Evolutionary conservation across 2,797 vertebrate genomes (phyloP).

Genomic region (Intellagama lesueurii): DNA sequence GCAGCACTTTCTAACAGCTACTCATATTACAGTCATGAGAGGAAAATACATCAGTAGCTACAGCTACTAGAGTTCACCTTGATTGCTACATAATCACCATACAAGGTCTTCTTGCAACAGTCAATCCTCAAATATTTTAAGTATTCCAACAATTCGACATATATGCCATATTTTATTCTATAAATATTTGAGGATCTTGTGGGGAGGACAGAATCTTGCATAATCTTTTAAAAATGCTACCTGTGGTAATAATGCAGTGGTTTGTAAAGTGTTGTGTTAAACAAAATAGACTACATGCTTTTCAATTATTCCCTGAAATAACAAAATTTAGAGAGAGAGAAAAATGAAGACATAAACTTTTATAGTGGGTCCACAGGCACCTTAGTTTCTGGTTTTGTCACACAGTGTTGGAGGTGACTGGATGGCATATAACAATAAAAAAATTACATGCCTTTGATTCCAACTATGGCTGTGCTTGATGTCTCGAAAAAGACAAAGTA

Average conservation of each 20-base stretch:
- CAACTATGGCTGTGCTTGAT: background rate
- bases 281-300: background rate
- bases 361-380: background rate
- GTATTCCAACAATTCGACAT: conserved; percentile 21
- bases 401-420: background rate
- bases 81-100: conserved; percentile 33
- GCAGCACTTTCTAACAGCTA: conserved; percentile 42
- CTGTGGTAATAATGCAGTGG: background rate
- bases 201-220: background rate
- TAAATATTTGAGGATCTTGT: conserved; percentile 25
- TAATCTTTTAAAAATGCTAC: background rate
- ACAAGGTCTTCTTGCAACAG: conserved; percentile 40
- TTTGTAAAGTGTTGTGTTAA: conserved; percentile 1
- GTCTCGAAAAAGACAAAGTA: background rate
- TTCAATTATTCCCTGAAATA: conserved; percentile 22
- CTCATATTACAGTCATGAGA: conserved; percentile 21
- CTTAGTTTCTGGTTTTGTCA: background rate
- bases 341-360: background rate
- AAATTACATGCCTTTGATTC: too few relatives aligned
- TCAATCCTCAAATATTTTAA: background rate
- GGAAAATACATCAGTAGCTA: conserved; percentile 45
- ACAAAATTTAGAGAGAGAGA: conserved; percentile 14
- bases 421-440: too few relatives aligned
- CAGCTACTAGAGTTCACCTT: conserved; percentile 44
- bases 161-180: background rate